phyloP scores from a whole-genome alignment of 1,140 invertebrate species.

The Lordiphosa clarofinis region DNA sequence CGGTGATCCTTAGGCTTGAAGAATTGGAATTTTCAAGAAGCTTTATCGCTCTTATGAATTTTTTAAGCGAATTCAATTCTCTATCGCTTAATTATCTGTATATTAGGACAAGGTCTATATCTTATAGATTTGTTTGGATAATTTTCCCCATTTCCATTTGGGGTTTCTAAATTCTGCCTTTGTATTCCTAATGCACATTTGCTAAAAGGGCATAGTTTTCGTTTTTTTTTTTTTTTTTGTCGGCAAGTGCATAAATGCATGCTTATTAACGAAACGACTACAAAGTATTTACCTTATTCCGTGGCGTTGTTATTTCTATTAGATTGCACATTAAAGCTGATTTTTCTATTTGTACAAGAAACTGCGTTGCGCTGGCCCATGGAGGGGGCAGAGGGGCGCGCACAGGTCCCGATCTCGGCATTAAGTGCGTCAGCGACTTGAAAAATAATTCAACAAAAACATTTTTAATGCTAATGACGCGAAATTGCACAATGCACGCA shows the following conservation, averaged over 20 bases:
- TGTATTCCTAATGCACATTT: constrained; percentile 9
- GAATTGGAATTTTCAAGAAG: no score
- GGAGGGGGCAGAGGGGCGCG: background rate
- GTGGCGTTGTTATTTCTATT: constrained; percentile 64
- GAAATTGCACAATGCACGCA: constrained; percentile 77
- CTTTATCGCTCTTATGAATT: no score
- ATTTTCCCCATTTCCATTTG: no score
- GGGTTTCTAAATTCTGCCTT: no score
- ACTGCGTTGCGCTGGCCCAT: constrained; percentile 24
- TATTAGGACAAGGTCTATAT: no score
- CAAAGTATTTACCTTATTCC: constrained; percentile 45
- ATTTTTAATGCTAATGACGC: constrained; percentile 76
- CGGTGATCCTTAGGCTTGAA: no score
- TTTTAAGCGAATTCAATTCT: no score
- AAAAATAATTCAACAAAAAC: constrained; percentile 71
- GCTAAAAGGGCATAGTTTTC: background rate
- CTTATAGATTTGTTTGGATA: no score
- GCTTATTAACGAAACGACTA: constrained; percentile 60
- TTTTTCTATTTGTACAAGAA: constrained; percentile 76
- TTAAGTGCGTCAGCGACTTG: constrained; percentile 76
- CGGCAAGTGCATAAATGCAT: constrained; percentile 58
- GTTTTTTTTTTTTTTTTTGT: background rate
- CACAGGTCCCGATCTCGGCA: constrained; percentile 66
- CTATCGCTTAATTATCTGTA: no score
- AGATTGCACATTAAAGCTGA: constrained; percentile 70